Evolutionary conservation across 2,888 invertebrate species (phyloP), one percentile per base, ranked within the genome.

Genomic region (Meiosimyza platycephala): DNA sequence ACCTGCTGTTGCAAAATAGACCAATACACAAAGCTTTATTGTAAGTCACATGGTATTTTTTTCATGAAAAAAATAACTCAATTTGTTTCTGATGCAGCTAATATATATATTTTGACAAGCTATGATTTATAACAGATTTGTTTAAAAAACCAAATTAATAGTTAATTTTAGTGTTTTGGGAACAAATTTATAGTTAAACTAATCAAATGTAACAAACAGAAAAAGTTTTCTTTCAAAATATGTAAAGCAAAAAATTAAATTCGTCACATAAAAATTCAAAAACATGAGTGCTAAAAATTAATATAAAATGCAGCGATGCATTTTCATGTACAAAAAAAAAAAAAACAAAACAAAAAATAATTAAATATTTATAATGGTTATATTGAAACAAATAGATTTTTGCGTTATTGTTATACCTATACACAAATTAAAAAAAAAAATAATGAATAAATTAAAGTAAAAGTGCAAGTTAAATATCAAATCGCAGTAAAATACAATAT

Each of bases 171-270:
- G 85, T 82, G 84, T 85, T 84, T 85, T 85, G 85, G 85, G 85
- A 85, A 83, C 85, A 85, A 85, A 83, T 80, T 82, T 79, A 81
- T 85, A 85, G 85, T 83, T 84, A 80, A 70, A 81, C 78, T 79
- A 82, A 81, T 63, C 28, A 69, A 66, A 72, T 52, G 55, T 55
- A 52, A 28, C 54, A 66, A 28, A 63, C 13, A 15, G 48, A 64
- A 48, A 69, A 54, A 40, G 22, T 55, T 52, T 67, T 5, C 4
- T 22, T 48, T 64, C 50, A 60, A 51, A 51, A 51, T 40, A 28
- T 28, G 28, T 28, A 40, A 40, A 40, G 9, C 40, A 40, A 40
- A 40, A 40, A 40, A 40, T n/a, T n/a, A n/a, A n/a, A n/a, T n/a
- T n/a, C 5, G 1, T 3, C 40, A 40, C 7, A 40, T 6, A 40